These are phyloP conservation scores for Notolepis coatsorum DNA, from an alignment of 2,797 vertebrate species.

Conservation along the genomic window DNA sequence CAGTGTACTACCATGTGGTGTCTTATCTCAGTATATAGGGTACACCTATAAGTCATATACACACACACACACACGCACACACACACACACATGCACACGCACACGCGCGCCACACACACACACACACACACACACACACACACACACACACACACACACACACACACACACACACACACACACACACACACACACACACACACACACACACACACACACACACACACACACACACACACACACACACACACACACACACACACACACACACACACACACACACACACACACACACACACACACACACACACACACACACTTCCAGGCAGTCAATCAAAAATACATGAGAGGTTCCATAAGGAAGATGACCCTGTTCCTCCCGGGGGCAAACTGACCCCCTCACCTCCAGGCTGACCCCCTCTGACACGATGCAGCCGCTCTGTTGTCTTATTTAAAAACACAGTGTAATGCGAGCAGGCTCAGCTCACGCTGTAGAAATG, in stretches of 20 bases:
- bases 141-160: slow-evolving; percentile 10
- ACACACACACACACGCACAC: not conserved
- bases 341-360: too few species aligned
- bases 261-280: not conserved
- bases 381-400: not conserved
- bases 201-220: too few species aligned
- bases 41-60: not conserved
- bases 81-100: slow-evolving; percentile 44
- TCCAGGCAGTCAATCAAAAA: too few species aligned
- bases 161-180: not conserved
- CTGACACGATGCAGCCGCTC: too few species aligned
- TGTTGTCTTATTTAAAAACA: too few species aligned
- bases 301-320: slow-evolving; percentile 6
- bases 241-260: slow-evolving; percentile 8
- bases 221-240: not conserved
- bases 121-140: not conserved
- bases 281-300: not conserved
- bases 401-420: too few species aligned
- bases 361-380: too few species aligned
- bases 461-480: too few species aligned
- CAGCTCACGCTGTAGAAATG: too few species aligned
- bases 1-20: not conserved
- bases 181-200: not conserved
- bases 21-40: not conserved
- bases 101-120: too few species aligned